Evolutionary conservation across 2,113 vertebrate genomes (phyloP).

Genomic region (Callipepla californica): DNA sequence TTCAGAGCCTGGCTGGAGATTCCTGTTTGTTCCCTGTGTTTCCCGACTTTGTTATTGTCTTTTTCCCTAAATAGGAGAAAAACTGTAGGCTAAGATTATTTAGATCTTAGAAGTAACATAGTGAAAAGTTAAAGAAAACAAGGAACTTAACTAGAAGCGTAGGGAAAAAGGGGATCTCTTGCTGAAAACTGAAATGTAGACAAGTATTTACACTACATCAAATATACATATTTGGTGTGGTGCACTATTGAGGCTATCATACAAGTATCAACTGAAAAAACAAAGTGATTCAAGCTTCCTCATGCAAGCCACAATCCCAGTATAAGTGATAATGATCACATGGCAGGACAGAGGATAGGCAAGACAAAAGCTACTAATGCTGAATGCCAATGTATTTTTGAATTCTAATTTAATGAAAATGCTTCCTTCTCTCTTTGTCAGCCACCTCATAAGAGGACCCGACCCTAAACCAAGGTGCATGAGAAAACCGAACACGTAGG

Average conservation of each 20-base stretch:
- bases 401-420: slow-evolving; percentile 26
- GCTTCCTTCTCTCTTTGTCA: background rate
- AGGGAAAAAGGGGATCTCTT: background rate
- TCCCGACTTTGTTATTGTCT: background rate
- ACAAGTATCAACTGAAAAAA: background rate
- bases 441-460: background rate
- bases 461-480: background rate
- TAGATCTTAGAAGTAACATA: background rate
- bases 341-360: background rate
- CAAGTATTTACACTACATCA: background rate
- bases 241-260: background rate
- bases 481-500: background rate
- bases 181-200: background rate
- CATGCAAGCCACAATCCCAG: background rate
- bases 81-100: background rate
- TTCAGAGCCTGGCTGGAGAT: background rate
- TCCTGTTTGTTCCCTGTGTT: background rate
- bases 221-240: background rate
- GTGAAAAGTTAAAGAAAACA: background rate
- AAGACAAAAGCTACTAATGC: background rate
- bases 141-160: background rate
- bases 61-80: background rate
- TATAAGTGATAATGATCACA: background rate
- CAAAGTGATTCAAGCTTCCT: background rate
- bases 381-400: background rate